These are phyloP conservation scores for Platichthys flesus DNA, from an alignment of 2,113 vertebrate species.

Conservation along the genomic window DNA sequence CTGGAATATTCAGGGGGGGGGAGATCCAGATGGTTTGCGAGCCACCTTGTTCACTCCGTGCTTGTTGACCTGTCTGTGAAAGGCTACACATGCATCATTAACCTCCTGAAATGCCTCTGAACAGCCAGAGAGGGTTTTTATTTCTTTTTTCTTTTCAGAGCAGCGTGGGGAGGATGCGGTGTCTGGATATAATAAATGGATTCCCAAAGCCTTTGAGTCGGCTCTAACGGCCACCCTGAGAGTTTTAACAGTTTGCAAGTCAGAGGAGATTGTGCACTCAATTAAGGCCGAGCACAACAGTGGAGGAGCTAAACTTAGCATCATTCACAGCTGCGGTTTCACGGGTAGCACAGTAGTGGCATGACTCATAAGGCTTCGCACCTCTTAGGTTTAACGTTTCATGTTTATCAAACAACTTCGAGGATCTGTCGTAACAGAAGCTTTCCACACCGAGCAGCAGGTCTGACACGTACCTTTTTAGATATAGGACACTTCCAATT, in stretches of 20 bases:
- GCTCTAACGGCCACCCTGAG: slow-evolving; percentile 33
- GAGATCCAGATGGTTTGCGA: slow-evolving; percentile 44
- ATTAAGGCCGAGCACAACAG: slow-evolving; percentile 43
- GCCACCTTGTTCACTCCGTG: slow-evolving; percentile 1
- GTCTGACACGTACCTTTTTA: neutral
- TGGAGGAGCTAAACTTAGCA: slow-evolving; percentile 59
- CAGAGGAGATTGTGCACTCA: slow-evolving; percentile 61
- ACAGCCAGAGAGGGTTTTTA: no score
- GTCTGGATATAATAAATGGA: slow-evolving; percentile 50
- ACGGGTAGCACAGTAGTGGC: slow-evolving; percentile 25
- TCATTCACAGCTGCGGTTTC: slow-evolving; percentile 43
- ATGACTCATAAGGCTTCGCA: slow-evolving; percentile 23
- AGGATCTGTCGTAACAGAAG: slow-evolving; percentile 3
- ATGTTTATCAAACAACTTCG: slow-evolving; percentile 14
- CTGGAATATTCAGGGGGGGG: neutral
- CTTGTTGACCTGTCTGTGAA: slow-evolving; percentile 38
- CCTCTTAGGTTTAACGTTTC: neutral
- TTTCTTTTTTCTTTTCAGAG: neutral
- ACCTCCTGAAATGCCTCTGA: slow-evolving; percentile 23
- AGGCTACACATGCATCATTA: slow-evolving; percentile 40
- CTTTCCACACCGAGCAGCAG: slow-evolving; percentile 1
- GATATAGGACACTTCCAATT: neutral
- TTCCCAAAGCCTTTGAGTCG: slow-evolving; percentile 35
- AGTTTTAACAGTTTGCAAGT: slow-evolving; percentile 62
- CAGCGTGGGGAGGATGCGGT: neutral